phyloP scores from a whole-genome alignment of 1,140 invertebrate genomes.

The Stegodyphus dumicola region DNA sequence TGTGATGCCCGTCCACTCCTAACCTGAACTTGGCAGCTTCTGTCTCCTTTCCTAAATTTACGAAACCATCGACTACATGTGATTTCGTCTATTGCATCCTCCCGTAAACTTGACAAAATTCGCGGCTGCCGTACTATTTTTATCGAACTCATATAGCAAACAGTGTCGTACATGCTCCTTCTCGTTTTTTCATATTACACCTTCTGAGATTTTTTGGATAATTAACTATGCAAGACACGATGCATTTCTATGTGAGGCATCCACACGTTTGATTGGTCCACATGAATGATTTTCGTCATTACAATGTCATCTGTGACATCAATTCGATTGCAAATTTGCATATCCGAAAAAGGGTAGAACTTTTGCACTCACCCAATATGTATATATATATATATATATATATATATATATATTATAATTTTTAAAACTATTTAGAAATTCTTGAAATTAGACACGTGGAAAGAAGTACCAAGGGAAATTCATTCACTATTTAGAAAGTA shows the following conservation, averaged over 20 bases:
- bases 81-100: not conserved
- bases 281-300: slow-evolving; percentile 6
- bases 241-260: not conserved
- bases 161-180: not conserved
- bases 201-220: not conserved
- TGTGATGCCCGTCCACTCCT: not conserved
- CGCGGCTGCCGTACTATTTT: not conserved
- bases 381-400: not conserved
- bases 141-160: not conserved
- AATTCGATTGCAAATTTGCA: not conserved
- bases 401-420: too few relatives aligned
- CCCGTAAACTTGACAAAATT: slow-evolving; percentile 1
- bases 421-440: too few relatives aligned
- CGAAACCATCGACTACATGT: not conserved
- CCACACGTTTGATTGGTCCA: not conserved
- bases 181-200: not conserved
- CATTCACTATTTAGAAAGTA: too few relatives aligned
- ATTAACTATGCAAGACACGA: not conserved
- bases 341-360: not conserved
- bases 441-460: too few relatives aligned
- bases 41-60: not conserved
- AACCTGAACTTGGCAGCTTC: not conserved
- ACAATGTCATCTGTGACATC: not conserved
- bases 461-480: too few relatives aligned
- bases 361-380: slow-evolving; percentile 3